phyloP scores from a whole-genome alignment of 1,140 invertebrate species.

The Platyura marginata region DNA sequence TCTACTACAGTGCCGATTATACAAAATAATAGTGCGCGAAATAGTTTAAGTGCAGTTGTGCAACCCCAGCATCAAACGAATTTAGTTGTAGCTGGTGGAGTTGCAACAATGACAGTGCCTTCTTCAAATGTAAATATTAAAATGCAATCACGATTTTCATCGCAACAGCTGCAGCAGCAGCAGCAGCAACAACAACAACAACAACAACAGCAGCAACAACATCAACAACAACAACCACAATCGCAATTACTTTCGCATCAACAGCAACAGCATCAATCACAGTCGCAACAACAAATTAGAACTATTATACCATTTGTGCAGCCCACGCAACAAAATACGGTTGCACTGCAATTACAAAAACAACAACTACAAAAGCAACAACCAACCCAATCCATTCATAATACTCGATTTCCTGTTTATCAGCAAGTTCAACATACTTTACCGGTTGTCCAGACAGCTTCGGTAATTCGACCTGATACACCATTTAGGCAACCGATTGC shows the following conservation, averaged over 20 bases:
- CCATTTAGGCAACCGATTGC: constrained; percentile 1
- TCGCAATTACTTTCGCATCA: not conserved
- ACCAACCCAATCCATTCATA: constrained; percentile 10
- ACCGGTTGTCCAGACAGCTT: too few relatives aligned
- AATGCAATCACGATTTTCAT: not conserved
- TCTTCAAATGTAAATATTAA: constrained; percentile 4
- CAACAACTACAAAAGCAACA: constrained; percentile 3
- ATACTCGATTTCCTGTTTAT: constrained; percentile 4
- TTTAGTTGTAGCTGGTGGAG: not conserved
- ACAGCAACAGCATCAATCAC: not conserved
- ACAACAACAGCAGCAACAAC: constrained; percentile 2
- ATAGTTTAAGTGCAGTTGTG: not conserved
- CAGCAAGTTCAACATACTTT: constrained; percentile 11
- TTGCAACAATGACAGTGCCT: constrained; percentile 6
- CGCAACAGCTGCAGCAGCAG: constrained; percentile 11
- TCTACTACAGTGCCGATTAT: not conserved
- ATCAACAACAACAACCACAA: not conserved
- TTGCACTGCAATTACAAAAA: constrained; percentile 10
- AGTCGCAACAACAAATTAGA: not conserved
- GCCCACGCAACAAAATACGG: not conserved
- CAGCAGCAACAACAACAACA: constrained; percentile 9
- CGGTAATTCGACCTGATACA: constrained; percentile 1
- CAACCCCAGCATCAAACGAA: not conserved
- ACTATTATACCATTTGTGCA: too few relatives aligned
- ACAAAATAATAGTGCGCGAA: not conserved